Conservation (phyloP, 2,113 vertebrate species). For the Sceloporus tristichus region DNA sequence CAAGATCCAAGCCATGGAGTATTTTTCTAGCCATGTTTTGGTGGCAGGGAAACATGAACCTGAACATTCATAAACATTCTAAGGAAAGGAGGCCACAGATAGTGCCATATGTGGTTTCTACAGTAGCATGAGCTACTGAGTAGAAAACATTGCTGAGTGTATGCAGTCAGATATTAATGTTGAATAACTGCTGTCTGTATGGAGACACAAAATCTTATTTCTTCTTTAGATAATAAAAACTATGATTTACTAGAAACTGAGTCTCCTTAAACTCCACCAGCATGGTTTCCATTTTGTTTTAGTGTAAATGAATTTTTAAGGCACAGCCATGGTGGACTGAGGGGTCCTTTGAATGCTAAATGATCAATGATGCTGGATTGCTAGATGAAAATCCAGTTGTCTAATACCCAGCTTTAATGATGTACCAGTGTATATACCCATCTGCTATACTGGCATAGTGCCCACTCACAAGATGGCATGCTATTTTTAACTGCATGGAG, state of each 20-base stretch:
- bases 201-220: background rate
- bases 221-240: background rate
- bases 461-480: conserved; percentile 24
- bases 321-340: background rate
- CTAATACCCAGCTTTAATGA: conserved; percentile 24
- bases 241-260: background rate
- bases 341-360: background rate
- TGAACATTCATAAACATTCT: background rate
- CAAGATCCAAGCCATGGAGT: too few relatives aligned
- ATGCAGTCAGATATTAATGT: background rate
- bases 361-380: background rate
- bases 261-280: background rate
- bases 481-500: conserved; percentile 37
- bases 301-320: background rate
- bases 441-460: conserved; percentile 29
- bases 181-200: conserved; percentile 32
- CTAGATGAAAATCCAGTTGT: conserved; percentile 23
- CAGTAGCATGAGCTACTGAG: background rate
- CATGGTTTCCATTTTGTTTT: background rate
- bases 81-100: background rate
- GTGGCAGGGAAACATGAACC: background rate
- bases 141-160: background rate
- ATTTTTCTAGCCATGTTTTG: too few relatives aligned
- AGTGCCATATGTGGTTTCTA: background rate
- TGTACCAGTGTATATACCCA: background rate